These are phyloP conservation scores for Drosophila athabasca DNA, from an alignment of 1,140 invertebrate species.

Conservation along the genomic window DNA sequence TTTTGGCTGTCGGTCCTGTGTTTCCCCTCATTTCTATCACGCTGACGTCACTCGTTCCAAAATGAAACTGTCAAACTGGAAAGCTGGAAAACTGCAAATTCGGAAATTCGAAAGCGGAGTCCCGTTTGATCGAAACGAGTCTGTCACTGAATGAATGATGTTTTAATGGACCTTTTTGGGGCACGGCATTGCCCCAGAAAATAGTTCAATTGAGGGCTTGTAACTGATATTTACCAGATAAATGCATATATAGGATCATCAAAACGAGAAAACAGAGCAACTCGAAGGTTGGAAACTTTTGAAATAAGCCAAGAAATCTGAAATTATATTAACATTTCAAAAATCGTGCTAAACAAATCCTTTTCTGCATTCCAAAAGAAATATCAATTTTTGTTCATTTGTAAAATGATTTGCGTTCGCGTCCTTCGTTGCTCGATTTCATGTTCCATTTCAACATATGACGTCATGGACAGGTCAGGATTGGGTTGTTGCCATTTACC, in stretches of 20 bases:
- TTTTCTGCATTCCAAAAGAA: too few species aligned
- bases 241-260: too few species aligned
- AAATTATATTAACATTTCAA: too few species aligned
- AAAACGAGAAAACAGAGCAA: too few species aligned
- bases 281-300: too few species aligned
- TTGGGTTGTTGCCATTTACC: constrained; percentile 13
- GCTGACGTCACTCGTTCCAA: constrained; percentile 54
- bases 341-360: too few species aligned
- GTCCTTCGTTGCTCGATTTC: constrained; percentile 20
- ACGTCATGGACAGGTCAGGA: constrained; percentile 34
- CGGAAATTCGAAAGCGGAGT: constrained; percentile 10
- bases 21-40: constrained; percentile 40
- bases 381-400: too few species aligned
- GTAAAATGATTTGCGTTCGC: too few species aligned
- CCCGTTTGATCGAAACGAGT: constrained; percentile 19
- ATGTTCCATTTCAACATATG: constrained; percentile 23
- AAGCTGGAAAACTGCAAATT: constrained; percentile 4
- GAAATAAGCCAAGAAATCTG: too few species aligned
- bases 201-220: too few species aligned
- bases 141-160: constrained; percentile 64
- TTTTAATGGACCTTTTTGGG: constrained; percentile 56
- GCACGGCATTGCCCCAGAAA: neutral
- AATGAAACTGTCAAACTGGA: constrained; percentile 68
- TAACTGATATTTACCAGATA: too few species aligned
- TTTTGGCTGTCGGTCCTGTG: constrained; percentile 23